Conservation (phyloP, 2,113 vertebrate genomes). For the Typhlomys cinereus region DNA sequence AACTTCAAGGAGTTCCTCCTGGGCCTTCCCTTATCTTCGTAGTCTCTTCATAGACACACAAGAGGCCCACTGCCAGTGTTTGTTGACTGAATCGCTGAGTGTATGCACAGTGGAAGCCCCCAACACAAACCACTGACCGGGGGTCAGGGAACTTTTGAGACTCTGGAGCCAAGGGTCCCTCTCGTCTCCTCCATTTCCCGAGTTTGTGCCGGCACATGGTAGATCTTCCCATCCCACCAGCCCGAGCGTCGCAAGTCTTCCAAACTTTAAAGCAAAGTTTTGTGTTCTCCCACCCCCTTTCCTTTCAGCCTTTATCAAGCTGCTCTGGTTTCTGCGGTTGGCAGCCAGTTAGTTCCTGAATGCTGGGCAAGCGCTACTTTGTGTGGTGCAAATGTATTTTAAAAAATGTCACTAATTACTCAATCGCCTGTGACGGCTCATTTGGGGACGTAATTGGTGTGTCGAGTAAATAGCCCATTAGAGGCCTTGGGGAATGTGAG, state of each 20-base stretch:
- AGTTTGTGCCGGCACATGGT: background rate
- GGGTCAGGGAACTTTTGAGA: background rate
- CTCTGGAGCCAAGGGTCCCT: background rate
- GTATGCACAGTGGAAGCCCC: too few species aligned
- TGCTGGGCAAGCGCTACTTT: conserved; percentile 57
- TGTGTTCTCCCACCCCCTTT: rapidly evolving
- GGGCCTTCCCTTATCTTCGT: background rate
- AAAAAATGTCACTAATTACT: conserved; percentile 73
- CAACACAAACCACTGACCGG: rapidly evolving
- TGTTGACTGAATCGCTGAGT: background rate
- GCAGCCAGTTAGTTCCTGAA: conserved; percentile 52
- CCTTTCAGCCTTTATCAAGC: background rate
- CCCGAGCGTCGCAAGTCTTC: background rate
- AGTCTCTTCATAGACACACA: rapidly evolving
- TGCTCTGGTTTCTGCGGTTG: conserved; percentile 58
- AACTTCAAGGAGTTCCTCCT: background rate
- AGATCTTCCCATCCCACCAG: background rate
- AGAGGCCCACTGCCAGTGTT: background rate
- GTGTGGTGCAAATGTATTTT: conserved; percentile 70
- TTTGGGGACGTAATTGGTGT: conserved; percentile 62
- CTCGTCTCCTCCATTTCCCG: rapidly evolving
- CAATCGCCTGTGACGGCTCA: conserved; percentile 52
- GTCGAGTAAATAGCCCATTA: conserved; percentile 67
- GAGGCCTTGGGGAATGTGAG: conserved; percentile 19
- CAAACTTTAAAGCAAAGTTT: background rate